phyloP scores from a whole-genome alignment of 2,888 invertebrate genomes.

The Lampropteryx suffumata region DNA sequence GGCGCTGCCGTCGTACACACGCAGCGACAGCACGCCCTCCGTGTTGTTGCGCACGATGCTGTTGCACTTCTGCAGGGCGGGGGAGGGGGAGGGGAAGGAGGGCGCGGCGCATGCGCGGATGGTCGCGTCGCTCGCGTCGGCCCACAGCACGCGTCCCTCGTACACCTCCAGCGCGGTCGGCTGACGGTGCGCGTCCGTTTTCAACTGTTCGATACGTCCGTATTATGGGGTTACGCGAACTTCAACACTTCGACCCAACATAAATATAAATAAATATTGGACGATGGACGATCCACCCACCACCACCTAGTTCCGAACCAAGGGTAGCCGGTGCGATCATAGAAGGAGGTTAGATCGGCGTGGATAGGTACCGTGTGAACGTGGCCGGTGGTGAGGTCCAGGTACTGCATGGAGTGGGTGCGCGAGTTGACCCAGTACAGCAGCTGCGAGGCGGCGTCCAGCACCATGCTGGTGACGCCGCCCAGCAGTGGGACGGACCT shows the following conservation, averaged over 20 bases:
- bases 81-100: constrained; percentile 79
- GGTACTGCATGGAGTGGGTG: constrained; percentile 82
- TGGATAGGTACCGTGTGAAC: constrained; percentile 46
- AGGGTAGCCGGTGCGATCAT: neutral
- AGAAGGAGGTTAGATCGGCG: neutral
- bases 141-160: constrained; percentile 85
- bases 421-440: constrained; percentile 86
- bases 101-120: constrained; percentile 84
- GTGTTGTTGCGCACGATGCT: constrained; percentile 83
- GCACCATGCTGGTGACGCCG: constrained; percentile 62
- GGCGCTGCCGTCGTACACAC: constrained; percentile 87
- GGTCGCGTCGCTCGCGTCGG: constrained; percentile 84
- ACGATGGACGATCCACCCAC: too few relatives aligned
- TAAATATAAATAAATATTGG: too few relatives aligned
- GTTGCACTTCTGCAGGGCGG: constrained; percentile 8
- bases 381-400: constrained; percentile 74
- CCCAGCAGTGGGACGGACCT: constrained; percentile 49
- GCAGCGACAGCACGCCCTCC: constrained; percentile 85
- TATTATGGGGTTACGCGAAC: too few relatives aligned
- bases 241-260: too few relatives aligned
- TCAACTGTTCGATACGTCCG: constrained; percentile 4
- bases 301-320: too few relatives aligned
- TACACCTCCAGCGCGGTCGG: constrained; percentile 87
- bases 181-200: constrained; percentile 59
- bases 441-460: constrained; percentile 82